Percentiles rank a stretch among this genome's conserved stretches.
Conservation (phyloP, 2,797 vertebrate species). For the Esox masquinongy region DNA sequence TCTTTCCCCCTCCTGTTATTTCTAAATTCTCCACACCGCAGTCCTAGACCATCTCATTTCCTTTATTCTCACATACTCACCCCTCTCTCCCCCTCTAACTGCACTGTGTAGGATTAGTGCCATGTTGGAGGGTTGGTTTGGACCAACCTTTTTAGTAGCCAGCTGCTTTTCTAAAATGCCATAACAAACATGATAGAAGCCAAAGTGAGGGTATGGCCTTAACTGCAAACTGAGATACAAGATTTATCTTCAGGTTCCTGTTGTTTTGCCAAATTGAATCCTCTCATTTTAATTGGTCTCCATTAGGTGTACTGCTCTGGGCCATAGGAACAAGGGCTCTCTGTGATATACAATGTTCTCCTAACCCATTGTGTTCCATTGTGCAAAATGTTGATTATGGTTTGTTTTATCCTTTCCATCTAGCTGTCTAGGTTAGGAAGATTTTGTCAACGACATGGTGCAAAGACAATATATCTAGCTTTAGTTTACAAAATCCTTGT, state of each 20-base stretch:
- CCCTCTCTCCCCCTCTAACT: constrained; percentile 42
- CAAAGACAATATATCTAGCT: constrained; percentile 64
- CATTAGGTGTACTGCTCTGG: constrained; percentile 75
- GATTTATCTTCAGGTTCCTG: constrained; percentile 79
- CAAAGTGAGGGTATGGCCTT: constrained; percentile 64
- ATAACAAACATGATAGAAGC: constrained; percentile 72
- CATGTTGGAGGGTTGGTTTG: constrained; percentile 55
- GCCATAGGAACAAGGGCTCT: constrained; percentile 65
- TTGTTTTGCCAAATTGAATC: constrained; percentile 83
- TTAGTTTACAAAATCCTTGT: constrained; percentile 49
- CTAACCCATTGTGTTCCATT: constrained; percentile 68
- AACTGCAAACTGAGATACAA: constrained; percentile 75
- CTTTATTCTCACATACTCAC: constrained; percentile 23
- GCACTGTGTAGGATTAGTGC: constrained; percentile 69
- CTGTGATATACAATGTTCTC: constrained; percentile 65
- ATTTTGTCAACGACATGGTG: constrained; percentile 72
- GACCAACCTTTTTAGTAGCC: constrained; percentile 60
- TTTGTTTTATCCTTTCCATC: constrained; percentile 72
- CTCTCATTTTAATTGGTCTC: constrained; percentile 83
- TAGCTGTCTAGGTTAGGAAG: constrained; percentile 71
- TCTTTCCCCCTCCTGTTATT: constrained; percentile 27
- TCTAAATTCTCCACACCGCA: constrained; percentile 41
- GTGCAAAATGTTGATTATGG: constrained; percentile 76
- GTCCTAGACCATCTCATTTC: constrained; percentile 45
- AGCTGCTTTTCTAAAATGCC: constrained; percentile 71